Evolutionary conservation across 2,888 invertebrate species (phyloP).

Genomic region (Cephus rjabovi): DNA sequence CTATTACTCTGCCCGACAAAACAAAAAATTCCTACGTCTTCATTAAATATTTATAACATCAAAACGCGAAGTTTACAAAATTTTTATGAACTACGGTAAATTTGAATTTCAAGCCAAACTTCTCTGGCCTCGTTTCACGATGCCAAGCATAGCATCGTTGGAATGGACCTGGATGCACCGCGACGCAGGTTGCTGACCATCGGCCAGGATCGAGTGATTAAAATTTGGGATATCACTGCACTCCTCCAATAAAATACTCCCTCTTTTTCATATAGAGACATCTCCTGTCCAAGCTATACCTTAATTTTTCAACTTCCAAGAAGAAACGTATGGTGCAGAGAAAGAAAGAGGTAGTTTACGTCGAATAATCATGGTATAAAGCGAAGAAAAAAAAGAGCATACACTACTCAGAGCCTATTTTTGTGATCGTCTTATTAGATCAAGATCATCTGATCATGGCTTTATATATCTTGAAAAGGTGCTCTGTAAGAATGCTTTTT

Average conservation of each 20-base stretch:
- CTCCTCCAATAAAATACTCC: slow-evolving; percentile 65
- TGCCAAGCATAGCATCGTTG: slow-evolving; percentile 90
- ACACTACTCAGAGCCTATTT: slow-evolving; percentile 40
- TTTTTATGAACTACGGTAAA: neutral
- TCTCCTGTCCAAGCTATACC: neutral
- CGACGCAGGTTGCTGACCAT: slow-evolving; percentile 90
- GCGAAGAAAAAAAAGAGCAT: slow-evolving; percentile 8
- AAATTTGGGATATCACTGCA: slow-evolving; percentile 89
- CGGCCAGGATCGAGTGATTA: slow-evolving; percentile 95
- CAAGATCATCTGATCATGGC: slow-evolving; percentile 17
- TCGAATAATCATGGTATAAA: neutral
- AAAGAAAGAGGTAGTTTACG: slow-evolving; percentile 7
- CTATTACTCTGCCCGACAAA: neutral
- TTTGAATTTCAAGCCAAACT: slow-evolving; percentile 74
- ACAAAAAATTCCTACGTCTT: neutral
- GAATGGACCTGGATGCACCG: slow-evolving; percentile 90
- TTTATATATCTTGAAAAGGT: neutral
- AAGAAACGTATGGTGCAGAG: slow-evolving; percentile 2
- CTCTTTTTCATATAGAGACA: slow-evolving; percentile 11
- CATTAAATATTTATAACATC: neutral
- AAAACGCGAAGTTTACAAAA: neutral
- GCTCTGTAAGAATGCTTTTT: neutral
- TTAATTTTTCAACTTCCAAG: neutral
- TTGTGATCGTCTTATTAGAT: slow-evolving; percentile 36
- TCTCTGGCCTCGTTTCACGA: slow-evolving; percentile 96